phyloP scores from a whole-genome alignment of 2,888 invertebrate genomes.

The Aleiodes leptofemur region DNA sequence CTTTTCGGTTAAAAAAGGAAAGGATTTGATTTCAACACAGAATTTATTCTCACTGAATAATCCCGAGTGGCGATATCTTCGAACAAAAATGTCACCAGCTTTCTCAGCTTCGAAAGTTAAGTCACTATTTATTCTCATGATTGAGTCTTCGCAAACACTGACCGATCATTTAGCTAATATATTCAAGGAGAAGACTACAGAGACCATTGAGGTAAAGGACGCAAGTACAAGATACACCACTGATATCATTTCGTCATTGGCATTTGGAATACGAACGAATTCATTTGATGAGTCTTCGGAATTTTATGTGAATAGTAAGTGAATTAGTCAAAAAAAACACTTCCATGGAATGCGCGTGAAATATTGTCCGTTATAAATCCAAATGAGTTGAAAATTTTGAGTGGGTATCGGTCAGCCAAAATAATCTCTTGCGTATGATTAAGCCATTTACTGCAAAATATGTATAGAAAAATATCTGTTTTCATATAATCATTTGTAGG shows the following conservation, averaged over 20 bases:
- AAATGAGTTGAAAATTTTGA: no score
- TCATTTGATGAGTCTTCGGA: conserved; percentile 61
- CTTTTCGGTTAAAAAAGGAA: conserved; percentile 65
- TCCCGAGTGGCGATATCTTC: conserved; percentile 76
- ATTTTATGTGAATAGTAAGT: conserved; percentile 61
- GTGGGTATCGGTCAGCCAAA: no score
- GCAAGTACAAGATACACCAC: conserved; percentile 60
- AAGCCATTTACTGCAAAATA: no score
- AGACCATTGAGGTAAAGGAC: conserved; percentile 52
- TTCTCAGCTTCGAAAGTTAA: conserved; percentile 79
- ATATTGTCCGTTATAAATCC: no score
- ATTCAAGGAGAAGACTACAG: conserved; percentile 32
- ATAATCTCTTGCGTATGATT: no score
- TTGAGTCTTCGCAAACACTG: conserved; percentile 67
- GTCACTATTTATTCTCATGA: conserved; percentile 74
- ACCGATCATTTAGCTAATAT: conserved; percentile 53
- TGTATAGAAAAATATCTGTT: no score
- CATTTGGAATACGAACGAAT: conserved; percentile 65
- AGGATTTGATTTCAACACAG: conserved; percentile 68
- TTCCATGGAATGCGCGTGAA: no score
- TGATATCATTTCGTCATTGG: conserved; percentile 64
- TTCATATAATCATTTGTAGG: no score
- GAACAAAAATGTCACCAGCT: conserved; percentile 76
- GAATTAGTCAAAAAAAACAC: conserved; percentile 52
- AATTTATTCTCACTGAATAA: conserved; percentile 74